Evolutionary conservation across 2,113 vertebrate genomes (phyloP).

Genomic region (Boleophthalmus pectinirostris): DNA sequence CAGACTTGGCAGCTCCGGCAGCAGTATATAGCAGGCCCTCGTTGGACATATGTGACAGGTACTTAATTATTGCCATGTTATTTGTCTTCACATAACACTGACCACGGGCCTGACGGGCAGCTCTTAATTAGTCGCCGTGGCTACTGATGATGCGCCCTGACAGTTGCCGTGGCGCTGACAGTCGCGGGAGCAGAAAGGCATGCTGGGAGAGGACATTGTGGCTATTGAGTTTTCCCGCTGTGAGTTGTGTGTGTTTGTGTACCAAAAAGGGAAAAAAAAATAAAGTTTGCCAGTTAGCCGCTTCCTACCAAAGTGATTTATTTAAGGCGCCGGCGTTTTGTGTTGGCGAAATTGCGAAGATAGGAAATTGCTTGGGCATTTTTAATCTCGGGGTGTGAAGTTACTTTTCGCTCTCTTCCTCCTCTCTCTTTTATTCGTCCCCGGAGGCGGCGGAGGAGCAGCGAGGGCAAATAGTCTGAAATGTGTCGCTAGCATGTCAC

Average conservation of each 20-base stretch:
- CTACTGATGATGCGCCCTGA: slow-evolving; percentile 62
- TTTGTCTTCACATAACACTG: slow-evolving; percentile 38
- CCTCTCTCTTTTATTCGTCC: slow-evolving; percentile 26
- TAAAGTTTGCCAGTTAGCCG: slow-evolving; percentile 34
- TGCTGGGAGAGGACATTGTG: slow-evolving; percentile 64
- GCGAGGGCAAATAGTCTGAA: slow-evolving; percentile 32
- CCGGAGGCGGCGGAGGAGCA: slow-evolving; percentile 21
- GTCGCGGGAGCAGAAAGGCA: slow-evolving; percentile 61
- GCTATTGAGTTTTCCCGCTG: slow-evolving; percentile 43
- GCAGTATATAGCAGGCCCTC: neutral
- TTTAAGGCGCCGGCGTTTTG: neutral
- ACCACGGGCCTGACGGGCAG: slow-evolving; percentile 62
- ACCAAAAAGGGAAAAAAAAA: neutral
- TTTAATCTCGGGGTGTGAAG: slow-evolving; percentile 61
- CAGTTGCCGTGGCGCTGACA: slow-evolving; percentile 64
- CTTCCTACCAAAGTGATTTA: slow-evolving; percentile 33
- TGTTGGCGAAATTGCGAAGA: slow-evolving; percentile 37
- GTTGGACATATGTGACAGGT: slow-evolving; percentile 41
- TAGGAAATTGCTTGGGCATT: slow-evolving; percentile 49
- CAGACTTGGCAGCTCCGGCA: slow-evolving; percentile 39
- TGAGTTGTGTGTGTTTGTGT: slow-evolving; percentile 33
- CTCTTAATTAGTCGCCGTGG: slow-evolving; percentile 68
- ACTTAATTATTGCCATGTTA: slow-evolving; percentile 49
- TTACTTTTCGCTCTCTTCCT: slow-evolving; percentile 14
- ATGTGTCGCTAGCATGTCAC: slow-evolving; percentile 38